Evolutionary conservation across 2,113 vertebrate genomes (phyloP), one percentile per base, ranked within the genome.

Genomic region (Sceloporus undulatus): DNA sequence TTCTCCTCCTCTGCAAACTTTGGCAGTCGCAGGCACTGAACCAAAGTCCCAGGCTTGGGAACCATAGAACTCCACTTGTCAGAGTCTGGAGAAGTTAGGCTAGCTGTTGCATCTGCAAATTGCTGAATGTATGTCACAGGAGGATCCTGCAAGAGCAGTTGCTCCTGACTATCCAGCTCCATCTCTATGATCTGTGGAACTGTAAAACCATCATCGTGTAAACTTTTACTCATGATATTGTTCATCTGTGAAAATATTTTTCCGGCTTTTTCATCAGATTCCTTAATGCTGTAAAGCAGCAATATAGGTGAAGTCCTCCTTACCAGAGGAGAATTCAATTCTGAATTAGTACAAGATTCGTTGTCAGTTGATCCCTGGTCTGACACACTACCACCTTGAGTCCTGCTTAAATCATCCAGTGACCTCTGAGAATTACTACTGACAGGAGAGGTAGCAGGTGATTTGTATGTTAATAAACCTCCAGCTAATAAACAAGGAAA

Each of bases 131-230:
- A 99, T 3, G 98, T 99, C 95, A 99, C 98, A 85, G 98, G 99
- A 2, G 99, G 99, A 91, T 99, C 99, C 97, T 99, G 99, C 40
- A 99, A 97, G 80, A 99, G 97, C 84, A 99, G 95, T 94, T 99
- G 99, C 82, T 99, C 99, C 52, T 99, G 99, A 66, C 97, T 98
- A 95, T 99, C 98, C 82, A 99, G 97, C 94, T 99, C 99, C 99
- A 99, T 99, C 93, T 99, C 99, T 89, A 99, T 99, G 89, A 99
- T 99, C 96, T 99, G 99, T 2, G 99, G 99, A 94, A 99, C 98
- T 7, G 98, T 99, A 95, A 99, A 99, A 94, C 98, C 98, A 91
- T 99, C 99, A 91, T 99, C 99, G 0, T 99, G 99, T 89, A 99
- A 97, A 89, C 98, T 98, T 96, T 99, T 99, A 95, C 98, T 98